Conservation (phyloP, 2,888 invertebrate species). For the Ectemnius lituratus region DNA sequence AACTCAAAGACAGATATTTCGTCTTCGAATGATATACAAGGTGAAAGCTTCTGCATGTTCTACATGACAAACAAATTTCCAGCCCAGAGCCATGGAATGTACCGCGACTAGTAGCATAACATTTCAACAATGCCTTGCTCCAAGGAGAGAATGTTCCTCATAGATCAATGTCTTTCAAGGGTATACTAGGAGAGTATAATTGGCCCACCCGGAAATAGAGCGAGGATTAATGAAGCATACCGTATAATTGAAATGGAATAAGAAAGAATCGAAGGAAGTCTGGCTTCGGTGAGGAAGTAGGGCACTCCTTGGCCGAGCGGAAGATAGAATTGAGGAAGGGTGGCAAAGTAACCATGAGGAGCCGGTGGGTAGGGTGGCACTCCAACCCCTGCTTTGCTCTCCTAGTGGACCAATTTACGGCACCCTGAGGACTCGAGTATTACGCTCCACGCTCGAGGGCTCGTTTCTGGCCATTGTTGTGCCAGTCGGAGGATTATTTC, state of each 20-base stretch:
- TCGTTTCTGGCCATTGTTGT: slow-evolving; percentile 71
- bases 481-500: slow-evolving; percentile 64
- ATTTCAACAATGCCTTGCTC: too few species aligned
- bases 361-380: slow-evolving; percentile 36
- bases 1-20: slow-evolving; percentile 46
- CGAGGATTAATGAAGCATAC: slow-evolving; percentile 14
- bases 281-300: slow-evolving; percentile 31
- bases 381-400: slow-evolving; percentile 43
- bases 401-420: slow-evolving; percentile 73
- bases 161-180: background rate
- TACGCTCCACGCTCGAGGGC: slow-evolving; percentile 63
- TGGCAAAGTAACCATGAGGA: slow-evolving; percentile 55
- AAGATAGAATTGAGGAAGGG: slow-evolving; percentile 55
- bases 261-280: slow-evolving; percentile 22
- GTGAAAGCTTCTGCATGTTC: background rate
- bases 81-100: too few species aligned
- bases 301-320: slow-evolving; percentile 38
- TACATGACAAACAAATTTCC: too few species aligned
- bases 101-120: too few species aligned
- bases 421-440: slow-evolving; percentile 66
- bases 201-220: background rate
- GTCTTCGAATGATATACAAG: slow-evolving; percentile 33
- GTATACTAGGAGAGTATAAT: background rate
- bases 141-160: too few species aligned
- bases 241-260: slow-evolving; percentile 40